phyloP scores from a whole-genome alignment of 1,140 invertebrate species.

The Tribolium madens region DNA sequence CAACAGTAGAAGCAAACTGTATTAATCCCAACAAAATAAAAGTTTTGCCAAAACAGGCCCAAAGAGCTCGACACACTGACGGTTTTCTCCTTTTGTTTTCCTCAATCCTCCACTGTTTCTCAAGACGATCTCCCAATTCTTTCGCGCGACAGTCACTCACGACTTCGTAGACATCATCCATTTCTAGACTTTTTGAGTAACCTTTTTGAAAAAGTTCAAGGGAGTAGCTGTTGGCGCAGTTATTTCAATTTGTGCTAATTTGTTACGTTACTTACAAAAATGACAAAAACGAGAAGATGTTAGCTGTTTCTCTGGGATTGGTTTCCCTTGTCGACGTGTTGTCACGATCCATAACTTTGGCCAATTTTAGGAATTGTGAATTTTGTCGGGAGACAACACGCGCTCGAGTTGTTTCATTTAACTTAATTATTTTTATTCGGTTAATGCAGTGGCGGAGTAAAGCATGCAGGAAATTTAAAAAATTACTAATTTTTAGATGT shows the following conservation, averaged over 20 bases:
- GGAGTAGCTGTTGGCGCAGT: conserved; percentile 45
- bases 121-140: conserved; percentile 49
- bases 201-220: conserved; percentile 49
- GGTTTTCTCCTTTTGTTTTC: conserved; percentile 63
- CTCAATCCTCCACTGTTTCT: conserved; percentile 54
- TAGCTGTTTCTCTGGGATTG: conserved; percentile 48
- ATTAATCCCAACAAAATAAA: conserved; percentile 68
- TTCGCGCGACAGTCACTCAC: conserved; percentile 43
- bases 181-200: conserved; percentile 47
- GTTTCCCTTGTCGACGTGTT: conserved; percentile 4
- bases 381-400: too few species aligned
- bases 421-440: too few species aligned
- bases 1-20: conserved; percentile 68
- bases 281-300: conserved; percentile 45
- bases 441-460: too few species aligned
- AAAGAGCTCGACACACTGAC: conserved; percentile 69
- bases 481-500: not conserved
- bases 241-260: not conserved
- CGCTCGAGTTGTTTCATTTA: too few species aligned
- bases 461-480: not conserved
- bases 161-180: conserved; percentile 64
- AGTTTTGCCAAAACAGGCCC: conserved; percentile 68
- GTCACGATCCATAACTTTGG: conserved; percentile 45
- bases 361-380: too few species aligned
- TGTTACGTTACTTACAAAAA: conserved; percentile 43